A percentile compares a stretch with the other conserved stretches of the same genome.
phyloP scores from a whole-genome alignment of 1,140 invertebrate genomes.

The Heliconius hermathena region DNA sequence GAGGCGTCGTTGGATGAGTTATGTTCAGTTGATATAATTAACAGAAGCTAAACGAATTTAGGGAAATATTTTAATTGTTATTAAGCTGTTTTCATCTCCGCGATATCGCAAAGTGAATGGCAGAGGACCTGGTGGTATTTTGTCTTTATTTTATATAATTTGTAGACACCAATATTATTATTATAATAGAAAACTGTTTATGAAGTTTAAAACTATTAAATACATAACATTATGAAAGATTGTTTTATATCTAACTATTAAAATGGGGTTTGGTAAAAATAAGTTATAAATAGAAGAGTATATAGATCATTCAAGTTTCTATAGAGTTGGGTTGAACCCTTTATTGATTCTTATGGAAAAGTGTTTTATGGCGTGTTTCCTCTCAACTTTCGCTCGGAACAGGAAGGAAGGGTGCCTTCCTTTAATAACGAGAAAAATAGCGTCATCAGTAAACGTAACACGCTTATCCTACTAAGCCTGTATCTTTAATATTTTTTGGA shows the following conservation, averaged over 20 bases:
- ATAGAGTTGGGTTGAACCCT: slow-evolving; percentile 28
- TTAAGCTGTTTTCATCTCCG: neutral
- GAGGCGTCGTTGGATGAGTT: slow-evolving; percentile 60
- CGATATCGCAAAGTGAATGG: neutral
- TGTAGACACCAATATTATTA: too few species aligned
- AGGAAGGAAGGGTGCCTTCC: slow-evolving; percentile 69
- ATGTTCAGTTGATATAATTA: slow-evolving; percentile 53
- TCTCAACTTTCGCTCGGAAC: slow-evolving; percentile 67
- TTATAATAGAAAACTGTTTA: too few species aligned
- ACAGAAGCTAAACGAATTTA: slow-evolving; percentile 31
- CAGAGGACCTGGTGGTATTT: neutral
- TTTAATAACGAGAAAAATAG: slow-evolving; percentile 78
- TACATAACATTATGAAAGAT: neutral
- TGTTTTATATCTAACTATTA: neutral
- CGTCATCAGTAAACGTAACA: slow-evolving; percentile 60
- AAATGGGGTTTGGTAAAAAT: slow-evolving; percentile 3
- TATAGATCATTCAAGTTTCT: neutral
- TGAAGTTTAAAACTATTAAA: neutral
- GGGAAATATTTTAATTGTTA: neutral
- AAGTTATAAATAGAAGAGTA: neutral
- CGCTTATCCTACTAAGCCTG: slow-evolving; percentile 41
- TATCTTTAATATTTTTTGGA: slow-evolving; percentile 13
- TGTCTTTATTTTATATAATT: neutral
- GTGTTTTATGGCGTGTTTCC: slow-evolving; percentile 67
- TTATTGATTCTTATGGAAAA: slow-evolving; percentile 40